A percentile compares a stretch with the other conserved stretches of the same genome.
phyloP scores from a whole-genome alignment of 1,140 invertebrate genomes.

The Heliconius himera region DNA sequence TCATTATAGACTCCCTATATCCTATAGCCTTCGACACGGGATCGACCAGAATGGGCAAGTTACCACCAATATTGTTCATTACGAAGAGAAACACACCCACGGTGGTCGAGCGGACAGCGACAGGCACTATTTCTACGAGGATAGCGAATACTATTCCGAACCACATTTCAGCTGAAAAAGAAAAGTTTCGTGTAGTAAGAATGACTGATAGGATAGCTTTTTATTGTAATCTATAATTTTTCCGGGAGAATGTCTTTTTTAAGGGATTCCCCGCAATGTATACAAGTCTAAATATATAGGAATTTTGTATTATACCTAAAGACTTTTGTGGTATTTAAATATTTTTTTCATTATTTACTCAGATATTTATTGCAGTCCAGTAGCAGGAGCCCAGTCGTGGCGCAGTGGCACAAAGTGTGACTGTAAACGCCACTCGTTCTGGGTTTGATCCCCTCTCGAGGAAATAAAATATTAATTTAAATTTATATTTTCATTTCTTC shows the following conservation, averaged over 20 bases:
- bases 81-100: constrained; percentile 94
- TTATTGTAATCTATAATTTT: not conserved
- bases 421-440: no score
- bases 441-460: no score
- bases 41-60: constrained; percentile 93
- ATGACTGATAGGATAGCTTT: no score
- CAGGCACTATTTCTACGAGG: constrained; percentile 92
- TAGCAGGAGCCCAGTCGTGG: no score
- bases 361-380: no score
- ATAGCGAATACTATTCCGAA: constrained; percentile 95
- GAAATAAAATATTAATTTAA: no score
- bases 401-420: no score
- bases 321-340: not conserved
- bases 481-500: no score
- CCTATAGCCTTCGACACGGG: constrained; percentile 90
- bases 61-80: constrained; percentile 97
- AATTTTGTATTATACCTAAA: not conserved
- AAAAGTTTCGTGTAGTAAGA: no score
- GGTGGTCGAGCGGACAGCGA: constrained; percentile 90
- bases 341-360: no score
- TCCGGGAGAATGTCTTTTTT: not conserved
- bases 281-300: no score
- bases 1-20: constrained; percentile 91
- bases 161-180: constrained; percentile 93
- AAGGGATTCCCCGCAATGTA: not conserved